Evolutionary conservation across 2,888 invertebrate species (phyloP).

Genomic region (Hydrotaea diabolus): DNA sequence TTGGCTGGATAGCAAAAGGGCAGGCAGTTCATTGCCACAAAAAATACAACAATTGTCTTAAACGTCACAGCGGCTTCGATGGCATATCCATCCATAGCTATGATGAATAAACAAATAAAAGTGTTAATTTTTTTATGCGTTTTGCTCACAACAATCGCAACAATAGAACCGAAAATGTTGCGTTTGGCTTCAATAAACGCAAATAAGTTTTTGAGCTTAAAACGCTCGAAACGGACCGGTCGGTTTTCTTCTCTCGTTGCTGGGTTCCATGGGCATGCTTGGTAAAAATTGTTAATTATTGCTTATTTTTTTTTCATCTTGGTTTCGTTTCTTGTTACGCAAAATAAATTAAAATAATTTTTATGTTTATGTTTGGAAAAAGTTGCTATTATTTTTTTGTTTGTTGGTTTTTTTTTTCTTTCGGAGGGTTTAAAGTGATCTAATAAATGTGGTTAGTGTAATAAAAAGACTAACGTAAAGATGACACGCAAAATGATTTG

Average conservation of each 20-base stretch:
- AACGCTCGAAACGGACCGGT: background rate
- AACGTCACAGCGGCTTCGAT: too few relatives aligned
- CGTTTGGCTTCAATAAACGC: too few relatives aligned
- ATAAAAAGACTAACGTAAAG: too few relatives aligned
- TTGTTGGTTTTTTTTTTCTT: too few relatives aligned
- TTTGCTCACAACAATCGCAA: background rate
- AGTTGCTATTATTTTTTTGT: too few relatives aligned
- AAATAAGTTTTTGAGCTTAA: too few relatives aligned
- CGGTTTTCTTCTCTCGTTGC: background rate
- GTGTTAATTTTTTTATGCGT: constrained; percentile 7
- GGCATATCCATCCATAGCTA: background rate
- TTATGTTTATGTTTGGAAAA: background rate
- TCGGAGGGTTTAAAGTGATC: too few relatives aligned
- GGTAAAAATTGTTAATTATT: constrained; percentile 26
- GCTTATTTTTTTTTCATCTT: background rate
- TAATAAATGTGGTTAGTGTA: too few relatives aligned
- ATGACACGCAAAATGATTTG: too few relatives aligned
- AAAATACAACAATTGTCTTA: background rate
- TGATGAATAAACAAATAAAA: constrained; percentile 3
- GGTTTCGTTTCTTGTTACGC: constrained; percentile 13
- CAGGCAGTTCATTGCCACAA: background rate
- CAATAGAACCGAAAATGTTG: background rate
- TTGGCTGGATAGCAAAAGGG: background rate
- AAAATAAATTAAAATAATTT: constrained; percentile 17
- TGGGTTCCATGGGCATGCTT: too few relatives aligned